Base-by-base conservation (phyloP, 2,888 invertebrate species). In the Coecobrya sp. region DNA sequence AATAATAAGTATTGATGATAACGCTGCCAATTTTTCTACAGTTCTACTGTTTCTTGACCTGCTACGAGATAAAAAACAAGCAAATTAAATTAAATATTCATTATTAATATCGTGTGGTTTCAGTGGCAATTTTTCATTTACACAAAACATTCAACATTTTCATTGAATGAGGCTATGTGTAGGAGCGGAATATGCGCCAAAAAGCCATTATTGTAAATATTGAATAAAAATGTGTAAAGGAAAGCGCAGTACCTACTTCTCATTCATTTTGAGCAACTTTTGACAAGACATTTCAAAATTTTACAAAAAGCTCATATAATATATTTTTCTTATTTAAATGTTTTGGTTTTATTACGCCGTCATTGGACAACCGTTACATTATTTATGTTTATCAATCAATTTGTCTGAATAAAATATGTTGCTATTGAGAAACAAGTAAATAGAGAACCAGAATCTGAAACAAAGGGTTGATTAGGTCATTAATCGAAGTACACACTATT, bases 391-490 rank as follows among this genome's bases (percentile, higher is more conserved):
- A 36, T 36, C 36, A 36, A 36, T 36, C 36, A 36, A 36, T 36
- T 7, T 36, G 36, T 36, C 36, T 36, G 2, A 7, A 2, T 36
- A 36, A 36, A 36, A 2, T 4, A 36, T 36, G 36, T 36, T 36
- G 36, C 36, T 2, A 36, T 36, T 36, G 36, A 36, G 36, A 36
- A 36, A 36, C 36, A n/a, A n/a, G 36, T 36, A 36, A 36, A 2
- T 2, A 36, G 59, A 16, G 16, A 62, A 65, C 7, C 27, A 36
- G 36, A 27, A 30, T 11, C 11, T 25, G 45, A 59, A 62, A 49
- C 19, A 59, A 59, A 36, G 84, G 52, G 91, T 91, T 91, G 86
- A 90, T 86, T 91, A 86, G 86, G 86, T 91, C 82, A 86, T 91
- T 91, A 85, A 81, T 89, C 68, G 36, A 79, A 81, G 19, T 27